phyloP scores from a whole-genome alignment of 1,140 invertebrate genomes.

The Drosophila neocordata region DNA sequence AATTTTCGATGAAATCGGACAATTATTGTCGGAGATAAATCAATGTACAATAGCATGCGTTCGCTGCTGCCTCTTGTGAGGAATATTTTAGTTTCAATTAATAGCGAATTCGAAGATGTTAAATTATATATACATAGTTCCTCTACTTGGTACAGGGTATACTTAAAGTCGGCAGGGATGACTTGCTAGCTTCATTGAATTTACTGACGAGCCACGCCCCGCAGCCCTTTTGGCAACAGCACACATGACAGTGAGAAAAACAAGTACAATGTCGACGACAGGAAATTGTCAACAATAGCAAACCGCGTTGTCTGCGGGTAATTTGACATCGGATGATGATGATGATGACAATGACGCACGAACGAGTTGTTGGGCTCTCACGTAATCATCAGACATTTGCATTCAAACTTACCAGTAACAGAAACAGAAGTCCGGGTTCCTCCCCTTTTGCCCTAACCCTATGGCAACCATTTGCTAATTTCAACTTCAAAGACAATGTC shows the following conservation, averaged over 20 bases:
- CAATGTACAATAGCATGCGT: no score
- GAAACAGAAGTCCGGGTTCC: background rate
- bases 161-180: no score
- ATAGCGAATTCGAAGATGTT: no score
- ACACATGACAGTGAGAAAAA: conserved; percentile 18
- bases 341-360: conserved; percentile 44
- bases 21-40: no score
- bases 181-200: no score
- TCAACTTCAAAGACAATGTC: conserved; percentile 43
- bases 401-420: conserved; percentile 14
- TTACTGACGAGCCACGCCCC: conserved; percentile 19
- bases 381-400: conserved; percentile 64
- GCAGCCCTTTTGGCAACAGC: conserved; percentile 29
- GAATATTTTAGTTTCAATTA: no score
- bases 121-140: no score
- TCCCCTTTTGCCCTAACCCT: background rate
- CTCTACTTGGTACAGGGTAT: no score
- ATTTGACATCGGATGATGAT: conserved; percentile 51
- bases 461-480: conserved; percentile 42
- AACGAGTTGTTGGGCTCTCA: conserved; percentile 54
- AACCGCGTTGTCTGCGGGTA: conserved; percentile 63
- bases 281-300: conserved; percentile 70
- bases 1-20: no score
- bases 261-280: conserved; percentile 30
- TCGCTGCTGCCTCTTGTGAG: no score